phyloP scores from a whole-genome alignment of 2,113 vertebrate genomes.

The Poeciliopsis retropinna region DNA sequence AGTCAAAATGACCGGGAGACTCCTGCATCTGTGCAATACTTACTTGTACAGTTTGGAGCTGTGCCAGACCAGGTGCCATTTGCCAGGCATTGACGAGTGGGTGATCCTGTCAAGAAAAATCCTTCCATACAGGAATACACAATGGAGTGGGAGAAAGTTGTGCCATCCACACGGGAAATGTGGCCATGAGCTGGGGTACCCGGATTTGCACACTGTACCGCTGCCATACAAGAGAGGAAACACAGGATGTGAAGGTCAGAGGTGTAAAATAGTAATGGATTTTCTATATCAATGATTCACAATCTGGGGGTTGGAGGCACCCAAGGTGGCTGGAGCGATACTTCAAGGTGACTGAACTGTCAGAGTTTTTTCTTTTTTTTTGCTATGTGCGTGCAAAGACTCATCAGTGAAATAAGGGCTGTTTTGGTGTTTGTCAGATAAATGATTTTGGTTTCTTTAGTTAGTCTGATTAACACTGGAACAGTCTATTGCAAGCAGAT shows the following conservation, averaged over 20 bases:
- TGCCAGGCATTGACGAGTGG: slow-evolving; percentile 91
- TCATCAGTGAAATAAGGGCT: slow-evolving; percentile 28
- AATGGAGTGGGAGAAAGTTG: slow-evolving; percentile 91
- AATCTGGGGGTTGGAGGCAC: slow-evolving; percentile 16
- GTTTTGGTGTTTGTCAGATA: slow-evolving; percentile 14
- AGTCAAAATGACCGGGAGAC: background rate
- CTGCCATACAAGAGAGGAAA: slow-evolving; percentile 70
- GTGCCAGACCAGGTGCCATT: slow-evolving; percentile 96
- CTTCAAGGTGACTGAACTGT: slow-evolving; percentile 21
- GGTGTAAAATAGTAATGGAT: slow-evolving; percentile 51
- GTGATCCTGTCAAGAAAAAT: slow-evolving; percentile 89
- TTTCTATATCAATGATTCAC: slow-evolving; percentile 57
- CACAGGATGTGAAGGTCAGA: slow-evolving; percentile 46
- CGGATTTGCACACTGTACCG: slow-evolving; percentile 95
- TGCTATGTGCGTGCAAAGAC: slow-evolving; percentile 4
- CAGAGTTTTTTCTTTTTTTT: slow-evolving; percentile 9
- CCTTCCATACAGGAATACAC: slow-evolving; percentile 94
- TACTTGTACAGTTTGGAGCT: slow-evolving; percentile 95
- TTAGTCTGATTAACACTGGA: slow-evolving; percentile 18
- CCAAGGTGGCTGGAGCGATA: slow-evolving; percentile 16
- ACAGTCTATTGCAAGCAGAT: slow-evolving; percentile 19
- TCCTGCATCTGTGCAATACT: slow-evolving; percentile 58
- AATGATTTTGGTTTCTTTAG: slow-evolving; percentile 11
- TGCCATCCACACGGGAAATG: slow-evolving; percentile 89
- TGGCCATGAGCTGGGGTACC: slow-evolving; percentile 91